A percentile compares a stretch with the other conserved stretches of the same genome.
phyloP scores from a whole-genome alignment of 2,888 invertebrate species.

The Anthrax anthrax region DNA sequence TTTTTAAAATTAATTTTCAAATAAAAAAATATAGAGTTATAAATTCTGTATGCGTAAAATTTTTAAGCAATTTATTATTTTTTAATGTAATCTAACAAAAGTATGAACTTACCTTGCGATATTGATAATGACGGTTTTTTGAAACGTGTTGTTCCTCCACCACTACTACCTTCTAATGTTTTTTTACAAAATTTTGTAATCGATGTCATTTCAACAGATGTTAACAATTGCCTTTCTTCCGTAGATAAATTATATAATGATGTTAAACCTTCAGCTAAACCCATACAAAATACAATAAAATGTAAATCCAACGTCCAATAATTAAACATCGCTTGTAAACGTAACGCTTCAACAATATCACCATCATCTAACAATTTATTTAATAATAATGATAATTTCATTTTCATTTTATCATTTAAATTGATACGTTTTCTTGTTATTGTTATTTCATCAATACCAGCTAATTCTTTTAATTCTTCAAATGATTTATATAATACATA shows the following conservation, averaged over 20 bases:
- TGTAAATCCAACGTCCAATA: constrained; percentile 38
- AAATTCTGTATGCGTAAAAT: too few species aligned
- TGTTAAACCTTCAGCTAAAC: constrained; percentile 44
- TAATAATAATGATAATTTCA: constrained; percentile 32
- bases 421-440: constrained; percentile 20
- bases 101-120: neutral
- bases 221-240: constrained; percentile 45
- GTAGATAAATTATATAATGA: constrained; percentile 43
- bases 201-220: constrained; percentile 30
- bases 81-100: too few species aligned
- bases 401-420: constrained; percentile 23
- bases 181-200: constrained; percentile 30
- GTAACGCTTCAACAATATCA: constrained; percentile 42
- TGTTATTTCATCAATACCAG: constrained; percentile 30
- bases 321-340: constrained; percentile 36
- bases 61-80: too few species aligned
- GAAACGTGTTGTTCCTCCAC: too few species aligned
- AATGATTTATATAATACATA: constrained; percentile 32
- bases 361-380: constrained; percentile 39
- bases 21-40: neutral
- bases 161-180: constrained; percentile 22
- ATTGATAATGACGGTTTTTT: neutral
- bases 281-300: constrained; percentile 43
- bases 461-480: constrained; percentile 29
- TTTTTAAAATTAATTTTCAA: constrained; percentile 4